Base-by-base conservation (phyloP, 1,140 invertebrate species). In the Mizuhopecten yessoensis region DNA sequence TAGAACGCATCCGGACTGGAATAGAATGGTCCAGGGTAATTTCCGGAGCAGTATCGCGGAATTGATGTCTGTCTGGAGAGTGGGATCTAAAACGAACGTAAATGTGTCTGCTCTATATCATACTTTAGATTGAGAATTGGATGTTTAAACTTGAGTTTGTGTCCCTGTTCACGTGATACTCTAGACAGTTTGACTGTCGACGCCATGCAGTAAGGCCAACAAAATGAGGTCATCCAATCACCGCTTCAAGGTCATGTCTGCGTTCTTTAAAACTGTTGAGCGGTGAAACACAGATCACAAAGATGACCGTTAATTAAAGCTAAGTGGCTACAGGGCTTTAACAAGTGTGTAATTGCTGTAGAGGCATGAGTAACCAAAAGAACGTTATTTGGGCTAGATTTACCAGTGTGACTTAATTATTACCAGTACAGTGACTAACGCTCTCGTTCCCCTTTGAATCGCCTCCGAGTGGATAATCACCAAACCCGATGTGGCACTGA, bases 81-180 rank as follows among this genome's bases (percentile, higher is more conserved):
- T 17, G 57, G n/a, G 57, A 75, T 75, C 42, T n/a, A n/a, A 13
- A 1, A n/a, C 57, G 29, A 75, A 75, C 29, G 57, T 75, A 75
- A 75, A 75, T 29, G 23, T 75, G 57, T 75, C 57, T 29, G 57
- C n/a, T 75, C 57, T n/a, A n/a, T n/a, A 75, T 75, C 57, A 75
- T 29, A 29, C 23, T 29, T 75, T 75, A 75, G 1, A 75, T 29
- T 75, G 1, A 13, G 57, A 29, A 75, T 29, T 29, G 57, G 57
- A 75, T 29, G 29, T 75, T 75, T 75, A 75, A 29, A 75, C 57
- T 5, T 29, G 5, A 49, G 36, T 13, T 7, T 39, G 36, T 39
- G 5, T 39, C 17, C 9, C 45, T 23, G 10, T 49, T 49, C 45
- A 13, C 45, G 3, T 1, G 10, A 49, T 75, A 20, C 9, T n/a